phyloP scores from a whole-genome alignment of 2,797 vertebrate genomes.

The Falco cherrug region DNA sequence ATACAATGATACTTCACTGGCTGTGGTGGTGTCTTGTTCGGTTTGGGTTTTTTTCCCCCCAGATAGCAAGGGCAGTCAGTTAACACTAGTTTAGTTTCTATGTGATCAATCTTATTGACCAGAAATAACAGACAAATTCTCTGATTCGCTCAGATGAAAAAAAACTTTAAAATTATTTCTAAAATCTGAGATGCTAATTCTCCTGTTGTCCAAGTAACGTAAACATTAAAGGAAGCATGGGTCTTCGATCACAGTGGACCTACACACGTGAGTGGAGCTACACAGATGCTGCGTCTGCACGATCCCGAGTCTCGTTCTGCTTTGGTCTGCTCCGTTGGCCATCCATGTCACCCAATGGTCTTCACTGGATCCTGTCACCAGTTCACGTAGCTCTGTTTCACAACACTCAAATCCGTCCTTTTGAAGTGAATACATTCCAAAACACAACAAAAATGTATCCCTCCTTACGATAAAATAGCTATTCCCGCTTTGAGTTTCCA shows the following conservation, averaged over 20 bases:
- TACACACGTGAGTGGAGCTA: rapidly evolving
- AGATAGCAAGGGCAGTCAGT: rapidly evolving
- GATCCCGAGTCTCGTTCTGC: not conserved
- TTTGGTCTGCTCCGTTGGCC: rapidly evolving
- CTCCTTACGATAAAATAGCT: not conserved
- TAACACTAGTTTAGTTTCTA: rapidly evolving
- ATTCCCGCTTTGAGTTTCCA: not conserved
- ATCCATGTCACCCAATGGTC: rapidly evolving
- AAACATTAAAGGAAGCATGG: not conserved
- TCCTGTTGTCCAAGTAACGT: not conserved
- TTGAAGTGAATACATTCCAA: not conserved
- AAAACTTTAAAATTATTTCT: not conserved
- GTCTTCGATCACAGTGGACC: not conserved
- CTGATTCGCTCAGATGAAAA: not conserved
- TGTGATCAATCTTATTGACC: not conserved
- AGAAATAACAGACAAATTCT: not conserved
- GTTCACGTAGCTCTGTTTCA: not conserved
- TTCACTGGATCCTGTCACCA: not conserved
- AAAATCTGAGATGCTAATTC: not conserved
- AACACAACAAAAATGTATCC: not conserved
- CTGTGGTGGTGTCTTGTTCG: rapidly evolving
- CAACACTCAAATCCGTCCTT: not conserved
- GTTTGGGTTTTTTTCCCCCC: no score
- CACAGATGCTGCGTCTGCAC: not conserved
- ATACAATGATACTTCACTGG: not conserved